Base-by-base conservation (phyloP, 35 echinoderm and acorn worm genomes). In the Eucidaris tribuloides region DNA sequence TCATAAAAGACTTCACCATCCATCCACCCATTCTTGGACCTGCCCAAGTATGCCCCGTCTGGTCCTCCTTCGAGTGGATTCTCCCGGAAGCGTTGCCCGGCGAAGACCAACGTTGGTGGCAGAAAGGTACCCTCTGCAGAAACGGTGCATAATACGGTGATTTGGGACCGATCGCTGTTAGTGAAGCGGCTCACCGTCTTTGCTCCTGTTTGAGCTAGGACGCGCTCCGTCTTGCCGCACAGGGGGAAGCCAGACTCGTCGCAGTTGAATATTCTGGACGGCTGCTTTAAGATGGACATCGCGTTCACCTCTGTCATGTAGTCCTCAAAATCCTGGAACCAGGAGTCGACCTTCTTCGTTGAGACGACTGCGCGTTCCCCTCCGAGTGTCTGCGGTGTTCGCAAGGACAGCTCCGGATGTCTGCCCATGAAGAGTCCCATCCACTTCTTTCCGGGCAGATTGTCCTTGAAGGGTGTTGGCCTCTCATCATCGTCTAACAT, bases 191-290 rank as follows among this genome's bases (percentile, higher is more conserved):
- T 82, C 0, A 92, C 77, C 18, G 80, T 82, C 4, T 61, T 27
- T 6, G 68, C 44, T 27, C 90, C 84, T 5, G 38, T 66, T 1
- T 62, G 24, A 1, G 84, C 83, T 5, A 92, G 45, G 11, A 81
- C 77, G 48, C 71, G 39, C 41, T 58, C 80, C 14, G 58, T 76
- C 81, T 87, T 86, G 6, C 58, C 80, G 22, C 45, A 46, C 2
- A 92, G 50, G 38, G 64, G 83, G 50, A 82, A 92, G 0, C 90
- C 81, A 19, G 41, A 76, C 42, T 92, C 90, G 25, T 92, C 84
- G 11, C 31, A 45, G 28, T 92, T 87, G 46, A 87, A 92, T 9
- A 92, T 74, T 2, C 85, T 37, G 7, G 11, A 27, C 17, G 91
- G 91, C 29, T 82, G 65, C 13, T 5, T 31, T 18, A 82, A 70